phyloP scores from a whole-genome alignment of 2,888 invertebrate species.

The Selenia dentaria region DNA sequence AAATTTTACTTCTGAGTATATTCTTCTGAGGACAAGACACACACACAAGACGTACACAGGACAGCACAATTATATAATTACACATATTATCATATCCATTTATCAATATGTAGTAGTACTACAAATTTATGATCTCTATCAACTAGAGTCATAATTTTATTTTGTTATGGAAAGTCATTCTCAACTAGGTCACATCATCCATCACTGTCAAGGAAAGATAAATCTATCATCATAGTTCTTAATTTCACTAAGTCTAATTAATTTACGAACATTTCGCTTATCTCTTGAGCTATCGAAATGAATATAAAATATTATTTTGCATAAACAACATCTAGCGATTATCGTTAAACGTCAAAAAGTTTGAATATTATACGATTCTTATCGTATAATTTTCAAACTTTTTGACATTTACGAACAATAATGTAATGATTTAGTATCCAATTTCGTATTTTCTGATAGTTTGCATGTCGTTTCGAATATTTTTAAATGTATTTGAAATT shows the following conservation, averaged over 20 bases:
- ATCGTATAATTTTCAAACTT: conserved; percentile 10
- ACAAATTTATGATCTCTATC: no score
- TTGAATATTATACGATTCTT: no score
- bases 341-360: conserved; percentile 18
- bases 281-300: conserved; percentile 10
- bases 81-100: no score
- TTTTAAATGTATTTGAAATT: conserved; percentile 10
- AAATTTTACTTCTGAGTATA: no score
- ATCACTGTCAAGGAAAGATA: conserved; percentile 46
- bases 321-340: conserved; percentile 16
- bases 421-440: conserved; percentile 17
- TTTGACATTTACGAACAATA: conserved; percentile 17
- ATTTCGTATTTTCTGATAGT: conserved; percentile 8
- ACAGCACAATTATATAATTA: no score
- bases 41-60: no score
- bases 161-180: conserved; percentile 19
- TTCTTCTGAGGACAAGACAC: no score
- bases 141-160: conserved; percentile 18
- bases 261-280: conserved; percentile 23
- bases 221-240: conserved; percentile 36
- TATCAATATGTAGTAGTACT: no score
- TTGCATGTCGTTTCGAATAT: conserved; percentile 11
- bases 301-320: conserved; percentile 10
- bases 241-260: conserved; percentile 29
- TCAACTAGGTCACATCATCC: conserved; percentile 31